phyloP scores from a whole-genome alignment of 2,797 vertebrate genomes.

The Taenioides sp. region DNA sequence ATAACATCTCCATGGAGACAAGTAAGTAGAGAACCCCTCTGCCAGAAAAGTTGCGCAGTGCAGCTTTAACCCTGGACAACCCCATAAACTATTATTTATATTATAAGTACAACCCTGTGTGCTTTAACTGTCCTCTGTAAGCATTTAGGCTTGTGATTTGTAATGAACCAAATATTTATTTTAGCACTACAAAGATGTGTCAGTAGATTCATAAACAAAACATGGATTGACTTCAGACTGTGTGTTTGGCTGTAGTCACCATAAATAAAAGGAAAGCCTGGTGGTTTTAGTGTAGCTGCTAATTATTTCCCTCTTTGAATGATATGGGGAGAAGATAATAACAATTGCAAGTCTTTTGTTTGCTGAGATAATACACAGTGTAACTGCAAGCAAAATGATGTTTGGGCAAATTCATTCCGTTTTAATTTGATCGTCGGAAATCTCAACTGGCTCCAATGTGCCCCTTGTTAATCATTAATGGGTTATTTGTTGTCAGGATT shows the following conservation, averaged over 20 bases:
- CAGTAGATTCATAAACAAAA: constrained; percentile 5
- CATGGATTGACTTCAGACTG: background rate
- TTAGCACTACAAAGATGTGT: background rate
- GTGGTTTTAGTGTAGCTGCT: constrained; percentile 8
- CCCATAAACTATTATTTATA: too few species aligned
- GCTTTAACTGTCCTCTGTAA: background rate
- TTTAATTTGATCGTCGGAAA: background rate
- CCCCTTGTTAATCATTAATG: background rate
- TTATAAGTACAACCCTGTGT: background rate
- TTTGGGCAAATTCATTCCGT: background rate
- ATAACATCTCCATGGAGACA: too few species aligned
- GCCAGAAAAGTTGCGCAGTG: too few species aligned
- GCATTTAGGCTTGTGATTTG: background rate
- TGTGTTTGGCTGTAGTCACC: background rate
- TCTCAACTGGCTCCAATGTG: background rate
- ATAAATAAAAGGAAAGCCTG: constrained; percentile 2
- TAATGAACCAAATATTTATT: constrained; percentile 6
- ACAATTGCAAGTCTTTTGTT: constrained; percentile 5
- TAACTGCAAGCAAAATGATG: background rate
- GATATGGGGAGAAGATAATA: background rate
- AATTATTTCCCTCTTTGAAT: constrained; percentile 3
- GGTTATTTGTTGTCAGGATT: background rate
- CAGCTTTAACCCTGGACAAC: too few species aligned
- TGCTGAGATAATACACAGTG: background rate
- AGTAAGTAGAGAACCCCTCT: too few species aligned